Evolutionary conservation across 2,888 invertebrate species (phyloP), one percentile per base, ranked within the genome.

Genomic region (Anthophora plumipes): DNA sequence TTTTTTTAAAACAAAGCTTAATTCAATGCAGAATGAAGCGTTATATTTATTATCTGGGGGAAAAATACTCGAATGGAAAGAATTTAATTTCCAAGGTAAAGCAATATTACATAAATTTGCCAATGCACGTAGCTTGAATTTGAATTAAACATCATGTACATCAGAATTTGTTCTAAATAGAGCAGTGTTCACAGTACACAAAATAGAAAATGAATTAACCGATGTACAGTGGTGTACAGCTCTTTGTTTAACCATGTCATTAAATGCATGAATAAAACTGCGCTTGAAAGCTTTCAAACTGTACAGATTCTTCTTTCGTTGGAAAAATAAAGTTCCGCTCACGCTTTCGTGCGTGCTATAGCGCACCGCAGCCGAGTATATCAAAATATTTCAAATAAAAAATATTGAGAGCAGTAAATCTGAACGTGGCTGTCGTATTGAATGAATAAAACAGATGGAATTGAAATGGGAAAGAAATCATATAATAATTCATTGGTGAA

Each of bases 391-490:
- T 66, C 11, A 11, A 25, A 66, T 37, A 22, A 66, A 39, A 66
- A 22, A 66, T 66, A 64, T 54, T 1, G 41, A 14, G 6, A 7
- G 7, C 22, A 3, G 39, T 66, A 66, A 66, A 66, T 66, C 22
- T 25, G 52, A 22, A 9, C 39, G 17, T 11, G 52, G 48, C 41
- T 41, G 50, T 37, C 31, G n/a, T 50, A 50, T 50, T 7, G 25
- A 41, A 17, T 54, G 52, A 22, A 52, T 66, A 52, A 52, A 66
- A 54, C 52, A 54, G 52, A 52, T 66, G 37, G 41, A 22, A 54
- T 52, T 54, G 52, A 52, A 66, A 22, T 41, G 50, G 22, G 52
- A 14, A 31, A 39, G 14, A 11, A 12, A 52, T n/a, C 22, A 7
- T n/a, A n/a, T n/a, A n/a, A n/a, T n/a, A n/a, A n/a, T n/a, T n/a